These are phyloP conservation scores for Luffia ferchaultella DNA, from an alignment of 2,888 invertebrate genomes.

Conservation along the genomic window DNA sequence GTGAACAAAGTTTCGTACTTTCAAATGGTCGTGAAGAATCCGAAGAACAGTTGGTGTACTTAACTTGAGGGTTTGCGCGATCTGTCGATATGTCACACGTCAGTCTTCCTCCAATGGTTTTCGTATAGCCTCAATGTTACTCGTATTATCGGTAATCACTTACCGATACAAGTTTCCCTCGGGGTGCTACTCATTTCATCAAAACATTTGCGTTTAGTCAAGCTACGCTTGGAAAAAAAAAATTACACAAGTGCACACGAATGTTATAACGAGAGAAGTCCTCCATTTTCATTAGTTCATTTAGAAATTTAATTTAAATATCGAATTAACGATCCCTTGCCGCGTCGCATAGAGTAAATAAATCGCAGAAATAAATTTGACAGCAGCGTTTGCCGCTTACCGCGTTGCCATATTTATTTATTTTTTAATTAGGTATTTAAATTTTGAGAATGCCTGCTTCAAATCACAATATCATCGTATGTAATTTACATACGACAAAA, in stretches of 20 bases:
- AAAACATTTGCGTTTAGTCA: not conserved
- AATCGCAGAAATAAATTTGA: no score
- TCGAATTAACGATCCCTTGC: not conserved
- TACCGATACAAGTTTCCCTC: not conserved
- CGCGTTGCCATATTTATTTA: not conserved
- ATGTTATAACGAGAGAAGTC: not conserved
- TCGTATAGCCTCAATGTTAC: not conserved
- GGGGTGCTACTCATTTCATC: not conserved
- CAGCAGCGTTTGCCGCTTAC: no score
- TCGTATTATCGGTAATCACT: not conserved
- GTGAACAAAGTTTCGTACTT: not conserved
- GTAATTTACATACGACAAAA: not conserved
- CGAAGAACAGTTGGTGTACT: not conserved
- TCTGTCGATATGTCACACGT: not conserved
- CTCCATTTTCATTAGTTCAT: not conserved
- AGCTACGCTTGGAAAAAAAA: not conserved
- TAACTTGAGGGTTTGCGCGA: not conserved
- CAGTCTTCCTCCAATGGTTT: not conserved
- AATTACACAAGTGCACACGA: not conserved
- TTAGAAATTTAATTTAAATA: not conserved
- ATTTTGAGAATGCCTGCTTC: not conserved
- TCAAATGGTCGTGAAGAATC: not conserved
- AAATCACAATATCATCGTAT: not conserved
- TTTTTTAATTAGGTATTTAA: not conserved
- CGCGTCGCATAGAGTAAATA: no score